Evolutionary conservation across 1,140 invertebrate genomes (phyloP).

Genomic region (Protaetia brevitarsis): DNA sequence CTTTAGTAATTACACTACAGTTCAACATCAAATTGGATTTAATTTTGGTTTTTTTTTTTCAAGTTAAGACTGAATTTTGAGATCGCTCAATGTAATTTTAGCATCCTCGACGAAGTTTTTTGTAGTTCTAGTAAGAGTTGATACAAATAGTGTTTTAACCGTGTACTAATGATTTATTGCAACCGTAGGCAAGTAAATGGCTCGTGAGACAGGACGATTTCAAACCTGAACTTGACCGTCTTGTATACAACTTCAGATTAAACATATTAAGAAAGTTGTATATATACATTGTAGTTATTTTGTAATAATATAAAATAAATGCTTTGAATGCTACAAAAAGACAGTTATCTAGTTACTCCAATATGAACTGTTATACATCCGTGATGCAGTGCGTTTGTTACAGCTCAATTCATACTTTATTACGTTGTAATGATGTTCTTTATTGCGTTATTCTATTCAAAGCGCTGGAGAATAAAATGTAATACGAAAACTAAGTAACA

Average conservation of each 20-base stretch:
- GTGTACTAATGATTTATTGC: not conserved
- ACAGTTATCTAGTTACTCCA: constrained; percentile 11
- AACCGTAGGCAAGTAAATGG: not conserved
- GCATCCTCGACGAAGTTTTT: not conserved
- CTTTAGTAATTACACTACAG: not conserved
- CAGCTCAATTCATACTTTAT: not conserved
- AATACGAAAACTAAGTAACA: constrained; percentile 1
- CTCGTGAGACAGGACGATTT: not conserved
- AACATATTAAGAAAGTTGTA: too few species aligned
- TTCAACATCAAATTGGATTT: constrained; percentile 2
- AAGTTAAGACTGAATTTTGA: not conserved
- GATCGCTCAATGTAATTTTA: not conserved
- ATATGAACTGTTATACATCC: not conserved
- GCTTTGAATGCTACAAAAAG: not conserved
- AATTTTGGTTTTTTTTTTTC: too few species aligned
- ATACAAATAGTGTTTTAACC: not conserved
- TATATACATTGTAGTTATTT: not conserved
- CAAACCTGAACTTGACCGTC: not conserved
- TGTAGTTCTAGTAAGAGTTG: constrained; percentile 1
- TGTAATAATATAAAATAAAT: not conserved
- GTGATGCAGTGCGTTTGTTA: not conserved
- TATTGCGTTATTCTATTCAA: not conserved
- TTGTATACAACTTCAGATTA: too few species aligned
- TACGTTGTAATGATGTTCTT: not conserved
- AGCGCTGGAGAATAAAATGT: not conserved